Percentiles rank a stretch among this genome's conserved stretches.
Conservation (phyloP, 37 sponge, comb jelly and placozoan genomes). For the Chondrosia reniformis region DNA sequence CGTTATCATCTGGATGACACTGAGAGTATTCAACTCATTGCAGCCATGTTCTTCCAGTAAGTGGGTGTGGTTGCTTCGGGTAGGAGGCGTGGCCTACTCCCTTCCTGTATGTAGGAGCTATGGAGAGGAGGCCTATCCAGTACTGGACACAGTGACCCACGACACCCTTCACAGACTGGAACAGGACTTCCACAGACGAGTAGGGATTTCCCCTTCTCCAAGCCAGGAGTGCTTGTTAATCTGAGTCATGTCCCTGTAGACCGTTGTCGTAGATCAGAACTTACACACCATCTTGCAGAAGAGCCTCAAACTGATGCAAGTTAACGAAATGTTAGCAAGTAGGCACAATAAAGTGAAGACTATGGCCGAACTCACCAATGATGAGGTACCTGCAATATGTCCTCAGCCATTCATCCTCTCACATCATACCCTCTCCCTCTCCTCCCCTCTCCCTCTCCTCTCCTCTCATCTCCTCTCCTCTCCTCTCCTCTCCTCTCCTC, state of each 20-base stretch:
- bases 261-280: background rate
- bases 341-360: background rate
- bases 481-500: background rate
- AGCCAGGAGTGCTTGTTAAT: background rate
- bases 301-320: background rate
- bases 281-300: constrained; percentile 8
- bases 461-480: too few relatives aligned
- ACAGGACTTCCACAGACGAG: constrained; percentile 35
- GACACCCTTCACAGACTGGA: constrained; percentile 23
- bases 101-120: constrained; percentile 14
- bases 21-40: constrained; percentile 2
- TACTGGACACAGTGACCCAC: constrained; percentile 23
- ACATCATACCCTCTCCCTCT: too few relatives aligned
- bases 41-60: constrained; percentile 18
- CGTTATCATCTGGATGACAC: constrained; percentile 42
- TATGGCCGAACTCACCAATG: background rate
- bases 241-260: background rate
- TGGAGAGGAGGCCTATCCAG: constrained; percentile 48
- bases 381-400: background rate
- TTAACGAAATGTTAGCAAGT: constrained; percentile 6
- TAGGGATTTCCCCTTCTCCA: background rate
- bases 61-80: background rate
- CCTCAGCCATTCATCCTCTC: too few relatives aligned
- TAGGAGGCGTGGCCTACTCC: background rate
- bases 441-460: too few relatives aligned